Conservation (phyloP, 2,113 vertebrate genomes). For the Reinhardtius hippoglossoides region DNA sequence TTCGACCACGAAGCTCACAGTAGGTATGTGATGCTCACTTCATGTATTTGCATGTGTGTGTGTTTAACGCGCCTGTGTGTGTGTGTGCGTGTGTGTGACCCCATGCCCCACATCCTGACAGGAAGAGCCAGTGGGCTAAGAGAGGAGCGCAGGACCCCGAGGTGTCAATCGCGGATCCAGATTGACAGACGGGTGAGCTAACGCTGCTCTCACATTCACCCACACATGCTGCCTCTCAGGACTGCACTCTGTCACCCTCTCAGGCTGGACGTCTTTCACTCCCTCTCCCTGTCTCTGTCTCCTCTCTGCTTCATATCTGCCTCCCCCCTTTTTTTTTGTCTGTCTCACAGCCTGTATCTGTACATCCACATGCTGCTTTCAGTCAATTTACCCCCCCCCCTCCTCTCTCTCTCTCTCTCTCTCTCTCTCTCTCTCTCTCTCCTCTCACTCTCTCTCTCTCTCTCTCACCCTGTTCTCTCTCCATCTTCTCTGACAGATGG, state of each 20-base stretch:
- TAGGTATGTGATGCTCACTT: not conserved
- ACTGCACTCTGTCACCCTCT: conserved; percentile 71
- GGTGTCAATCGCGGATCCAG: conserved; percentile 75
- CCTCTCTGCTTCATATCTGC: conserved; percentile 28
- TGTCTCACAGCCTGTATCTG: conserved; percentile 46
- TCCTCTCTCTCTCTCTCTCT: conserved; percentile 39
- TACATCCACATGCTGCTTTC: conserved; percentile 63
- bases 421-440: conserved; percentile 30
- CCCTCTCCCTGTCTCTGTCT: conserved; percentile 57
- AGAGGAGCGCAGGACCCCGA: conserved; percentile 55
- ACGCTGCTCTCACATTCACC: conserved; percentile 71
- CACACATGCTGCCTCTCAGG: conserved; percentile 72
- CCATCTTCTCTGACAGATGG: conserved; percentile 70
- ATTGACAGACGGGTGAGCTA: conserved; percentile 76
- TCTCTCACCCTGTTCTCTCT: conserved; percentile 44
- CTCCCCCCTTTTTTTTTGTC: conserved; percentile 9
- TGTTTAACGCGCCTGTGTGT: not conserved
- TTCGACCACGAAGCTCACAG: conserved; percentile 8
- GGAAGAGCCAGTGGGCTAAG: conserved; percentile 65
- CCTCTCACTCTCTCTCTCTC: conserved; percentile 26
- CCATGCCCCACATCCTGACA: conserved; percentile 69
- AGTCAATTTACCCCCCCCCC: conserved; percentile 39
- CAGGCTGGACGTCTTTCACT: conserved; percentile 70
- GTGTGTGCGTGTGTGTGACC: conserved; percentile 47
- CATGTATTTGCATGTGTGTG: not conserved